These are phyloP conservation scores for Tinea pellionella DNA, from an alignment of 2,888 invertebrate species.

Conservation along the genomic window DNA sequence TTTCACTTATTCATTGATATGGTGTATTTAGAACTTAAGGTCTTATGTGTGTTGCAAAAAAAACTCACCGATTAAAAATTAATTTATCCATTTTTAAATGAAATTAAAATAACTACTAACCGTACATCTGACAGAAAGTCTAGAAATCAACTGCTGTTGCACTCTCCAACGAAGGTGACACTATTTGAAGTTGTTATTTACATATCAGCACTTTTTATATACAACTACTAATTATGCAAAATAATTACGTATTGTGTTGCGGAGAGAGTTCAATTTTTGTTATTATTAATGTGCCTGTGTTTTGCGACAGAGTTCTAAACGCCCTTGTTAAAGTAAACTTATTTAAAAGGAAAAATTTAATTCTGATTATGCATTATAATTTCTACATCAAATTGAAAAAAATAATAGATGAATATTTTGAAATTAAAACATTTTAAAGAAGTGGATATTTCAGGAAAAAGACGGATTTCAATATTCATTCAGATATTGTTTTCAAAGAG, in stretches of 20 bases:
- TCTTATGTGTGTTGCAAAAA: no score
- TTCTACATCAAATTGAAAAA: background rate
- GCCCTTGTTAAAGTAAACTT: no score
- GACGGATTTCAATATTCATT: background rate
- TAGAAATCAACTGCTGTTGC: constrained; percentile 15
- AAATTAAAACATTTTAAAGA: no score
- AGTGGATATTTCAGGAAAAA: background rate
- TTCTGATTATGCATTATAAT: no score
- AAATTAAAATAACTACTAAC: background rate
- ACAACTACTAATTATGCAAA: background rate
- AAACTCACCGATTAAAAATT: background rate
- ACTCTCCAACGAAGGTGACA: background rate
- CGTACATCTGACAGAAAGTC: background rate
- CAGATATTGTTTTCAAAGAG: background rate
- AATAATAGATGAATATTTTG: background rate
- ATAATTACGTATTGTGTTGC: background rate
- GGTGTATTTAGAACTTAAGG: no score
- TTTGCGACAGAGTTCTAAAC: no score
- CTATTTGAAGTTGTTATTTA: constrained; percentile 8
- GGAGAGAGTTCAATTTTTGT: background rate
- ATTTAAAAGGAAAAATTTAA: no score
- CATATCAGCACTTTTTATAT: constrained; percentile 16
- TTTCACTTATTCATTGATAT: no score
- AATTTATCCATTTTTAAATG: background rate
- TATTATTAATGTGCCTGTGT: background rate